Base-by-base conservation (phyloP, 2,113 vertebrate species). In the Silurus asotus region DNA sequence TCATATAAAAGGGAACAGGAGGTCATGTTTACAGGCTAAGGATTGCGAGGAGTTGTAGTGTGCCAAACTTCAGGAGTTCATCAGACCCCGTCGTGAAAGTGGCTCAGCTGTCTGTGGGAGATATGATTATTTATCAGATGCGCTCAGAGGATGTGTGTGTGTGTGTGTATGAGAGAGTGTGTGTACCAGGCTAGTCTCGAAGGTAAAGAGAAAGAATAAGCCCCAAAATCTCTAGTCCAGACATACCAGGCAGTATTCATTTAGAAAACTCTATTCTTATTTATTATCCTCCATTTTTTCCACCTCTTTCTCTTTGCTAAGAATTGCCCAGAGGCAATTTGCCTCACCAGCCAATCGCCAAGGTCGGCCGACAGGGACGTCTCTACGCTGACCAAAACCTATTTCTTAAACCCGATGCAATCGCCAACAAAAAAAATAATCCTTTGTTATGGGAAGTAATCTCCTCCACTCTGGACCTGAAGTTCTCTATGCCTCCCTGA, bases 371-470 rank as follows among this genome's bases (percentile, higher is more conserved):
- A 70, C 76, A 45, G 61, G 69, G 81, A 76, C 72, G 58, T 84
- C 84, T 67, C 56, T 2, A 62, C 15, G 20, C 62, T 64, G 58
- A 19, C 72, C n/a, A 56, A 67, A 37, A 13, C 51, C 76, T 45
- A 51, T 81, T 83, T 67, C 86, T 83, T 72, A 64, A 83, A 87
- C 74, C 84, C 55, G 84, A 87, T 81, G 84, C 88, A 87, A 89
- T 85, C 76, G 74, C 11, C 5, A 69, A 55, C 5, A 69, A 55
- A 75, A 80, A 65, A 84, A 72, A 59, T 86, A 89, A 89, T 86
- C 84, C 81, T 84, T 88, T 80, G 81, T 89, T 88, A 86, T 72
- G 58, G 59, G 15, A 80, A 81, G 86, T 83, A 89, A 89, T 88
- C 87, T 84, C 75, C 61, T 37, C 76, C 76, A 75, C 61, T 70